phyloP scores from a whole-genome alignment of 2,797 vertebrate genomes.

The Phoeniculus purpureus region DNA sequence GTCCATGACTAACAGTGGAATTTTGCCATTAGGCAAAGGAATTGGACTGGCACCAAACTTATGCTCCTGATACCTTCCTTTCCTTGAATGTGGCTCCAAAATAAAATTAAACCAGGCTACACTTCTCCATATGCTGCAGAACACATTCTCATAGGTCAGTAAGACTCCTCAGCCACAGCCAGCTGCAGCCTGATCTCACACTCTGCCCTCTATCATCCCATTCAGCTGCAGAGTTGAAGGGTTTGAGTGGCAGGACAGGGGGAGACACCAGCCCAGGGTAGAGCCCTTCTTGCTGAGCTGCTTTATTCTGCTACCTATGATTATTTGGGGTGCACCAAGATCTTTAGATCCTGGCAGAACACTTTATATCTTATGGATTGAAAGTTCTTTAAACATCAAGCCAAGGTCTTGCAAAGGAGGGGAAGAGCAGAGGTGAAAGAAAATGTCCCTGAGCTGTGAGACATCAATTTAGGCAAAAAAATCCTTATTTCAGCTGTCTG shows the following conservation, averaged over 20 bases:
- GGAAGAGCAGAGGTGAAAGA: neutral
- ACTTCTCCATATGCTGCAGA: neutral
- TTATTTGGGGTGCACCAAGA: slow-evolving; percentile 41
- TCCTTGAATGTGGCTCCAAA: neutral
- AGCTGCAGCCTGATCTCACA: neutral
- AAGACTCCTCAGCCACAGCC: neutral
- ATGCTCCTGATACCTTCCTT: neutral
- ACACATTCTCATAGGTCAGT: fast-evolving
- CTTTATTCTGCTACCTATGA: neutral
- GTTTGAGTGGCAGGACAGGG: neutral
- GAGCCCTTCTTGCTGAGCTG: neutral
- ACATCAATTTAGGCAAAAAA: neutral
- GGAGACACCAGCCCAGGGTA: neutral
- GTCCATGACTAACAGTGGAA: neutral
- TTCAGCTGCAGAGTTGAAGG: neutral
- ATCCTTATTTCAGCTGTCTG: neutral
- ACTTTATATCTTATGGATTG: slow-evolving; percentile 20
- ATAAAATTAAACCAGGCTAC: neutral
- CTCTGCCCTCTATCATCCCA: fast-evolving
- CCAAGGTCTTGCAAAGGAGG: slow-evolving; percentile 49
- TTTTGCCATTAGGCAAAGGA: neutral
- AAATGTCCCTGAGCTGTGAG: slow-evolving; percentile 42
- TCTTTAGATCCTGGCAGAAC: slow-evolving; percentile 22
- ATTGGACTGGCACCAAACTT: neutral
- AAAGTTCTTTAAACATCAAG: slow-evolving; percentile 60